phyloP scores from a whole-genome alignment of 2,888 invertebrate genomes.

The Baccha elongata region DNA sequence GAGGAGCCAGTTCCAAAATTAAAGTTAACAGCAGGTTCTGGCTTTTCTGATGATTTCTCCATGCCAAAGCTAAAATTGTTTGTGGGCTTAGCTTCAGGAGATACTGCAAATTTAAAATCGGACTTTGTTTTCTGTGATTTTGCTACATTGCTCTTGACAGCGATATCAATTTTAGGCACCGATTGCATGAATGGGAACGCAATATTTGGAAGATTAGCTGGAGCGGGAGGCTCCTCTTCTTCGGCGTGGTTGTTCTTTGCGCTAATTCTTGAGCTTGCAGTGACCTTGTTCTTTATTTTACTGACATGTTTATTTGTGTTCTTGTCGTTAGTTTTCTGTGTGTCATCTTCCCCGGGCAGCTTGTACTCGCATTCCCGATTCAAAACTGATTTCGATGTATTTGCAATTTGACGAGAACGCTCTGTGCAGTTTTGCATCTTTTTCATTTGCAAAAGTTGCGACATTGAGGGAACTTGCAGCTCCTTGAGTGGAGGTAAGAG shows the following conservation, averaged over 20 bases:
- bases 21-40: conserved; percentile 52
- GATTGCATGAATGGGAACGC: conserved; percentile 80
- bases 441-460: conserved; percentile 86
- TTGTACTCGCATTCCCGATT: conserved; percentile 74
- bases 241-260: conserved; percentile 71
- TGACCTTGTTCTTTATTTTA: conserved; percentile 75
- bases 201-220: conserved; percentile 84
- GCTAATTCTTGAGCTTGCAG: conserved; percentile 61
- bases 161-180: conserved; percentile 80
- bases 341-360: conserved; percentile 59
- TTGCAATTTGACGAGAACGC: conserved; percentile 84
- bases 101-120: conserved; percentile 83
- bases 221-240: conserved; percentile 81
- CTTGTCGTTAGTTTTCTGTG: conserved; percentile 29
- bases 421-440: conserved; percentile 85
- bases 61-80: conserved; percentile 43
- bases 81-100: conserved; percentile 46
- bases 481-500: conserved; percentile 79
- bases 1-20: conserved; percentile 27
- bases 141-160: conserved; percentile 79
- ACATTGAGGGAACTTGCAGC: conserved; percentile 85
- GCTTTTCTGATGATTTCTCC: conserved; percentile 12
- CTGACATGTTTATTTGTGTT: conserved; percentile 67
- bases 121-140: conserved; percentile 74
- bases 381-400: conserved; percentile 76